Conservation (phyloP, 1,140 invertebrate genomes). For the Zaprionus gabonicus region DNA sequence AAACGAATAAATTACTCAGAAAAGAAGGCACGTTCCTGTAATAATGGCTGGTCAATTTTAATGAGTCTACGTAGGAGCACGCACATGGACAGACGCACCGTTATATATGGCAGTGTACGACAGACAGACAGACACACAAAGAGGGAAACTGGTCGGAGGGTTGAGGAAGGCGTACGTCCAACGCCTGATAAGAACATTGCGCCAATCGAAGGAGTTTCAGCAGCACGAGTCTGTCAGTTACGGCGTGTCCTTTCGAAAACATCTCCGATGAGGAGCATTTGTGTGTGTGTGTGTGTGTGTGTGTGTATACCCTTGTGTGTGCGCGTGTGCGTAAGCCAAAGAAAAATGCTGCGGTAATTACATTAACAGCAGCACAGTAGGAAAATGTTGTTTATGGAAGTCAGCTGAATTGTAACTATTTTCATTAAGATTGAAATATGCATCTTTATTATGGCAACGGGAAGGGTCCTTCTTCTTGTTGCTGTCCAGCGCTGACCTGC, state of each 20-base stretch:
- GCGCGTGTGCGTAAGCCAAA: constrained; percentile 20
- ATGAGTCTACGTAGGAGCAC: constrained; percentile 70
- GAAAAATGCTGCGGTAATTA: constrained; percentile 77
- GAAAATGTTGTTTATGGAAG: constrained; percentile 65
- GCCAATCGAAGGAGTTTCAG: constrained; percentile 55
- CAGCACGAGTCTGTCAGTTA: constrained; percentile 46
- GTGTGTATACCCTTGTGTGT: constrained; percentile 8
- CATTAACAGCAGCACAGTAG: constrained; percentile 64
- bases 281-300: constrained; percentile 18
- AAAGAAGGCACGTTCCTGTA: constrained; percentile 67
- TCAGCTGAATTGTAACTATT: constrained; percentile 65
- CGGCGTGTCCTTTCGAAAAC: constrained; percentile 23
- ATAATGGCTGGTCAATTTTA: constrained; percentile 79
- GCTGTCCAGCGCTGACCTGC: neutral
- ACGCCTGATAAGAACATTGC: constrained; percentile 44
- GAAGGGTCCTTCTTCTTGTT: neutral
- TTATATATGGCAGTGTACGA: constrained; percentile 12
- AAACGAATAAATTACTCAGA: constrained; percentile 56
- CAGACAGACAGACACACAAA: neutral
- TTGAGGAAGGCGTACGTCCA: neutral
- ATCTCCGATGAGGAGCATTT: constrained; percentile 10
- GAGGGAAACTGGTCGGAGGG: neutral
- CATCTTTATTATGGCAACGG: constrained; percentile 31
- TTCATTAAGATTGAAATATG: constrained; percentile 78
- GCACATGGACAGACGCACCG: constrained; percentile 27